Conservation (phyloP, 2,888 invertebrate species). For the Carabus problematicus region DNA sequence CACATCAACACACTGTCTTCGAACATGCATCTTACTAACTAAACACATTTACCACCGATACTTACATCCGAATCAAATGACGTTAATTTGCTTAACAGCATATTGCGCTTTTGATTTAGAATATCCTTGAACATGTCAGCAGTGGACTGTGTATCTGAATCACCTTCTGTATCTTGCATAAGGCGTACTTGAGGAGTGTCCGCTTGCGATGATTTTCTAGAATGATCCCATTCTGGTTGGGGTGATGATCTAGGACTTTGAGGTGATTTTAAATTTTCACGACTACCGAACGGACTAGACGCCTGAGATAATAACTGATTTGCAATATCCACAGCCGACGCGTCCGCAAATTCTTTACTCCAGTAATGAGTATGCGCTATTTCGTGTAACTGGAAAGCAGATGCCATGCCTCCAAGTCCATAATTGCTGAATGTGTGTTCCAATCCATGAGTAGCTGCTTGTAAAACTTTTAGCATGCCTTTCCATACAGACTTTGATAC, state of each 20-base stretch:
- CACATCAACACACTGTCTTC: slow-evolving; percentile 26
- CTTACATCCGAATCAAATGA: slow-evolving; percentile 92
- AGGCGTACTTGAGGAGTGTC: slow-evolving; percentile 69
- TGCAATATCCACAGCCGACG: slow-evolving; percentile 58
- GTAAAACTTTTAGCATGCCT: slow-evolving; percentile 92
- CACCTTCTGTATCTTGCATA: slow-evolving; percentile 68
- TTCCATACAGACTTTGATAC: slow-evolving; percentile 92
- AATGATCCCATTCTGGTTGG: slow-evolving; percentile 63
- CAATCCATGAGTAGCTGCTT: slow-evolving; percentile 87
- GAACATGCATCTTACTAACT: slow-evolving; percentile 35
- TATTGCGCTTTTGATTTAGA: slow-evolving; percentile 89
- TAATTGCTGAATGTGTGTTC: slow-evolving; percentile 92
- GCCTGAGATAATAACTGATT: slow-evolving; percentile 59
- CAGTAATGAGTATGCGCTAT: slow-evolving; percentile 99
- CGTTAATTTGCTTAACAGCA: slow-evolving; percentile 84
- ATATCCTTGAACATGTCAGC: slow-evolving; percentile 94
- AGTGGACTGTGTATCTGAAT: slow-evolving; percentile 76
- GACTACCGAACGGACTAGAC: slow-evolving; percentile 73
- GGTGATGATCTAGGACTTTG: slow-evolving; percentile 66
- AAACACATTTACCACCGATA: slow-evolving; percentile 49
- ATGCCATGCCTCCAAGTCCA: slow-evolving; percentile 96
- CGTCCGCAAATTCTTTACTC: slow-evolving; percentile 81
- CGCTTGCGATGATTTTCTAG: slow-evolving; percentile 73
- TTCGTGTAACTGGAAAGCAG: slow-evolving; percentile 95
- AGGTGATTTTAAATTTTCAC: slow-evolving; percentile 73